These are phyloP conservation scores for Periparus ater DNA, from an alignment of 2,797 vertebrate species.

Conservation along the genomic window DNA sequence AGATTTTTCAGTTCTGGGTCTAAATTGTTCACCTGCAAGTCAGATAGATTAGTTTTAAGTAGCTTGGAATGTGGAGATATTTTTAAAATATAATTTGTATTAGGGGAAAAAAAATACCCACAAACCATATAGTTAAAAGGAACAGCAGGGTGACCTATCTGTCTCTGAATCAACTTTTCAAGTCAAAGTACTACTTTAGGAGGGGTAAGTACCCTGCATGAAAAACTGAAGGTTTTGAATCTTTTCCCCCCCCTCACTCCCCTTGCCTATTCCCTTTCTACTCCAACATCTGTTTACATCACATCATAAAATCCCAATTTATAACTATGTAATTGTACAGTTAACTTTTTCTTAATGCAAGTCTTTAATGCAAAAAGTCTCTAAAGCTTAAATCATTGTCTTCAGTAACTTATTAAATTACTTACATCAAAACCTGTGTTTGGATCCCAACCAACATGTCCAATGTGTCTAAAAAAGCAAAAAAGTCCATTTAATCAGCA, in stretches of 20 bases:
- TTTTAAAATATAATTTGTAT: background rate
- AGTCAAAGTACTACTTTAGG: background rate
- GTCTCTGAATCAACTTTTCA: background rate
- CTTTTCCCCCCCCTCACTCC: background rate
- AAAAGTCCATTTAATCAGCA: conserved; percentile 24
- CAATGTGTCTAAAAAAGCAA: conserved; percentile 87
- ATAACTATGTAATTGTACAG: background rate
- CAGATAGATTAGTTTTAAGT: conserved; percentile 5
- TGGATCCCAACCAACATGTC: conserved; percentile 98
- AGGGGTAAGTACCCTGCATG: background rate
- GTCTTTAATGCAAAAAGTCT: background rate
- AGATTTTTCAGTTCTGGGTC: conserved; percentile 97
- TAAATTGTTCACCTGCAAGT: conserved; percentile 92
- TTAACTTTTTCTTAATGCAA: background rate
- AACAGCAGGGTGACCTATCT: background rate
- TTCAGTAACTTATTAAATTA: conserved; percentile 56
- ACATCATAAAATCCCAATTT: background rate
- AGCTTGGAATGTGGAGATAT: background rate
- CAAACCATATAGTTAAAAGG: background rate
- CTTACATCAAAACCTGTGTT: conserved; percentile 99
- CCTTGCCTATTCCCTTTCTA: background rate
- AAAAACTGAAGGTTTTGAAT: background rate
- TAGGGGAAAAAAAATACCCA: background rate
- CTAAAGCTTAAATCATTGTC: background rate
- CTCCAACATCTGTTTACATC: background rate